phyloP scores from a whole-genome alignment of 2,888 invertebrate species.

The Cantharis nigra region DNA sequence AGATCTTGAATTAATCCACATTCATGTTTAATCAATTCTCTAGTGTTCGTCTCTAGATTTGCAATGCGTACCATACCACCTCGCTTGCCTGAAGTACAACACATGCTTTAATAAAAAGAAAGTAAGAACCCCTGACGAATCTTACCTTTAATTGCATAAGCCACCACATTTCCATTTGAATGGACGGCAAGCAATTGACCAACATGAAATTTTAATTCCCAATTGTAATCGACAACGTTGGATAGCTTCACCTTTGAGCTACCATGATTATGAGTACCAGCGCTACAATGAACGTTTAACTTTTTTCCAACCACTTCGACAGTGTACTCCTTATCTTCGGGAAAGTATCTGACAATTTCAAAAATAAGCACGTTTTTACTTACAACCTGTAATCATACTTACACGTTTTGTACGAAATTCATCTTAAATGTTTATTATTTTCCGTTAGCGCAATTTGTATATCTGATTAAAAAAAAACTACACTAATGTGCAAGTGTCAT shows the following conservation, averaged over 20 bases:
- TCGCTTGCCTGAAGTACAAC: slow-evolving; percentile 45
- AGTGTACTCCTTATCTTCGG: slow-evolving; percentile 50
- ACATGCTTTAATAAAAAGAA: neutral
- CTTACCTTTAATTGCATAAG: slow-evolving; percentile 89
- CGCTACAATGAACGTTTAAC: slow-evolving; percentile 72
- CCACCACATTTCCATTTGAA: slow-evolving; percentile 81
- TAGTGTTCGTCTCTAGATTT: slow-evolving; percentile 73
- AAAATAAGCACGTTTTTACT: neutral
- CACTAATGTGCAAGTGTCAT: neutral
- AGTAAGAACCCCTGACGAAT: slow-evolving; percentile 4
- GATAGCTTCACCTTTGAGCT: slow-evolving; percentile 89
- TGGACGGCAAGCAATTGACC: slow-evolving; percentile 90
- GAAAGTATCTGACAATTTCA: slow-evolving; percentile 45
- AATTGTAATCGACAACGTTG: slow-evolving; percentile 89
- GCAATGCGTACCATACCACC: slow-evolving; percentile 84
- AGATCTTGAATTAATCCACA: slow-evolving; percentile 88
- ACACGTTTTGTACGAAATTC: slow-evolving; percentile 47
- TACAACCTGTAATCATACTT: slow-evolving; percentile 30
- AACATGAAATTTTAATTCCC: slow-evolving; percentile 87
- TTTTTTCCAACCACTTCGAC: slow-evolving; percentile 58
- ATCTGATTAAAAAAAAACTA: neutral
- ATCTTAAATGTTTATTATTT: slow-evolving; percentile 29
- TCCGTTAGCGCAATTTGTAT: neutral
- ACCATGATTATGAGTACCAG: slow-evolving; percentile 76
- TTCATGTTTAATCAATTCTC: slow-evolving; percentile 85